Conservation (phyloP, 1,140 invertebrate species). For the Drosophila auraria region DNA sequence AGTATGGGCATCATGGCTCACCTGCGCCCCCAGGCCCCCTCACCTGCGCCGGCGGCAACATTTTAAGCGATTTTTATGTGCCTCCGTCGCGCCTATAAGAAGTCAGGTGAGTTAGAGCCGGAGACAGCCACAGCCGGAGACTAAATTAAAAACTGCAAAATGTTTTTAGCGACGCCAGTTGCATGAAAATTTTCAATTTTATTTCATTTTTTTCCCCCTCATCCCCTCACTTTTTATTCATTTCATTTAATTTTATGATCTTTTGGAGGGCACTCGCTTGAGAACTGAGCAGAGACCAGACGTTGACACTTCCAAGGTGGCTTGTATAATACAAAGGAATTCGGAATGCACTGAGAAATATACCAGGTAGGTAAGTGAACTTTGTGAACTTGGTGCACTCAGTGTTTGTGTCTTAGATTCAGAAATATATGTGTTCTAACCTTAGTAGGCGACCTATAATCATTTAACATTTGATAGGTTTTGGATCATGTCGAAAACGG, state of each 20-base stretch:
- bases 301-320: conserved; percentile 62
- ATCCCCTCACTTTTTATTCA: conserved; percentile 14
- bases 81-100: conserved; percentile 54
- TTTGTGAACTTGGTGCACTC: neutral
- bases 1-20: conserved; percentile 60
- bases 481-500: too few relatives aligned
- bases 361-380: neutral
- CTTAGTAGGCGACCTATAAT: too few relatives aligned
- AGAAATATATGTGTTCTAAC: too few relatives aligned
- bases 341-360: conserved; percentile 12
- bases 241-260: conserved; percentile 44
- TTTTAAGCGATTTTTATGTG: conserved; percentile 64
- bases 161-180: conserved; percentile 60
- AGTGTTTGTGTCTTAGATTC: too few relatives aligned
- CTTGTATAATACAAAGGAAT: conserved; percentile 25
- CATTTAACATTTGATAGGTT: too few relatives aligned
- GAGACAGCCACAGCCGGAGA: neutral
- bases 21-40: conserved; percentile 4
- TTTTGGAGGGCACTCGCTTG: conserved; percentile 59
- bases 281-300: conserved; percentile 20
- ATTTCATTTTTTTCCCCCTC: conserved; percentile 1
- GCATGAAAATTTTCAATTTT: conserved; percentile 69
- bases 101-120: conserved; percentile 44
- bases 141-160: conserved; percentile 62
- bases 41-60: conserved; percentile 17